Base-by-base conservation (phyloP, 2,113 vertebrate genomes). In the Mastomys natalensis region DNA sequence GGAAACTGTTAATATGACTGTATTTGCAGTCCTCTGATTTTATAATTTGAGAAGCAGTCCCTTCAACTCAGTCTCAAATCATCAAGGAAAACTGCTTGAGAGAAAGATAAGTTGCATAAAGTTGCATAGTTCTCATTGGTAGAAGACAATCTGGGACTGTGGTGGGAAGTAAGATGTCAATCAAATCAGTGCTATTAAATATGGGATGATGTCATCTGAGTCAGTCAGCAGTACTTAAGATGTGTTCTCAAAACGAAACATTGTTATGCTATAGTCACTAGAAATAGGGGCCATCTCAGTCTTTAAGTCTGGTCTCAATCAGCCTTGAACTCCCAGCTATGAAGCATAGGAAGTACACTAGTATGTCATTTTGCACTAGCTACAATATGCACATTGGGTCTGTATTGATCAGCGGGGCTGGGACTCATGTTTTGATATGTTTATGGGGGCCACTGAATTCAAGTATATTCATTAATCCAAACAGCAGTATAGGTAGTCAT, bases 31-130 rank as follows among this genome's bases (percentile, higher is more conserved):
- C 68, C 64, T 87, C 43, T 40, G 53, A 24, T 81, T 91, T 76
- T 74, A 45, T 86, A 81, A 84, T 78, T 92, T 95, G 37, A 90
- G 26, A 90, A 80, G 9, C 2, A 70, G 85, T 90, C 15, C 13
- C 34, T 91, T 93, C 17, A 74, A 73, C 48, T 80, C 45, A 80
- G 29, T 84, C 45, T 68, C 68, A 91, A 93, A 90, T 90, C 73
- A 94, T 66, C 68, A 87, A 87, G 48, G 53, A 82, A 89, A 80
- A 82, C 29, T 26, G 82, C 84, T 60, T 60, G 8, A 66, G 82
- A 85, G 10, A 21, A 95, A 76, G 22, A 13, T 60, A 58, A 89
- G 13, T 72, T 74, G 76, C 40, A 53, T 72, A 72, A 94, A 86
- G 11, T 40, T 86, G 4, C 12, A 53, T 34, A 93, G 34, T 7